Base-by-base conservation (phyloP, 2,888 invertebrate species). In the Tenthredo livida region DNA sequence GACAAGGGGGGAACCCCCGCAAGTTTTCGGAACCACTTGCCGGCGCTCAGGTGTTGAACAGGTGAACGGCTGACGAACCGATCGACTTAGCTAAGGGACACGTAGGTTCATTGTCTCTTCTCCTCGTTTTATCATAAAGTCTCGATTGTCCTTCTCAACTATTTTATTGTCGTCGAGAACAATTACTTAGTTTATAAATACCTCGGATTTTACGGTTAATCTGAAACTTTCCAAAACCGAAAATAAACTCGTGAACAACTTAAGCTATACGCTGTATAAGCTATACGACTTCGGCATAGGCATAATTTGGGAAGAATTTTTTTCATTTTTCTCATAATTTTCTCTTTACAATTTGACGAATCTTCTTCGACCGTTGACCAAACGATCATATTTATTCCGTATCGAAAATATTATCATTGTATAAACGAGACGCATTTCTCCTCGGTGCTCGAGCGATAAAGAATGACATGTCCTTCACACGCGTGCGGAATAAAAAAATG, bases 11-110 rank as follows among this genome's bases (percentile, higher is more conserved):
- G 12, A 61, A 65, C 67, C 83, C 83, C 83, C 33, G 83, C 83
- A 83, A 83, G 67, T 83, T 83, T 83, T 83, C 83, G 83, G 67
- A 83, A 83, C 83, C 83, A 83, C 83, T 83, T 83, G 83, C 83
- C 67, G 33, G 47, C 83, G 83, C 83, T 83, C 83, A 83, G 83
- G 83, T 83, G 83, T 65, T 67, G 67, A 83, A 70, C 83, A 83
- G 83, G 83, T 83, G 83, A 83, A 67, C 67, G 83, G 21, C 29
- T 61, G 78, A 80, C n/a, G 61, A 77, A 61, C 78, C 61, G 78
- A 80, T 80, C 78, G 33, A 17, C 72, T 72, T 7, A n/a, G 12
- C 43, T 29, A 12, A 21, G 15, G 29, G 37, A 33, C 29, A 25
- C 78, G 61, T 58, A 37, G 17, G 10, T 80, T 50, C 75, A 50